Percentiles rank a stretch among this genome's conserved stretches.
phyloP scores from a whole-genome alignment of 2,888 invertebrate species.

The Lithosia quadra region DNA sequence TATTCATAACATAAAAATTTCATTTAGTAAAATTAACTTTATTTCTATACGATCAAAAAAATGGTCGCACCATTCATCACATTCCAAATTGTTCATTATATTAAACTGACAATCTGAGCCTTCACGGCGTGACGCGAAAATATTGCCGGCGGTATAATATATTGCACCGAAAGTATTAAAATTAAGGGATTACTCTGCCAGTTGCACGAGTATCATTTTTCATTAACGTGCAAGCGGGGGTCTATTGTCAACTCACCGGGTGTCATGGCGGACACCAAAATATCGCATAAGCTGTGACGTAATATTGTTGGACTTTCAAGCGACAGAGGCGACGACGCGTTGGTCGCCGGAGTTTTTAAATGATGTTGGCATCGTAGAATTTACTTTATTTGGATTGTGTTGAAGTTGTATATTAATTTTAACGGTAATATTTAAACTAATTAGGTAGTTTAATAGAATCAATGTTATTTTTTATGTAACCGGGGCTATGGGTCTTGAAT shows the following conservation, averaged over 20 bases:
- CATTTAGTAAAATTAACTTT: neutral
- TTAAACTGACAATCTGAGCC: conserved; percentile 37
- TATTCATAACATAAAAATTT: neutral
- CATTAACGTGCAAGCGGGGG: conserved; percentile 38
- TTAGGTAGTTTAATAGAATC: too few species aligned
- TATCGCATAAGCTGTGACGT: conserved; percentile 17
- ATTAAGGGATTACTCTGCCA: conserved; percentile 47
- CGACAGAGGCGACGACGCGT: neutral
- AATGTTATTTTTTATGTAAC: too few species aligned
- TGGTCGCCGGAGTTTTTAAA: neutral
- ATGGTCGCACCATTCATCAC: conserved; percentile 12
- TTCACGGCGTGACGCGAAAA: conserved; percentile 40
- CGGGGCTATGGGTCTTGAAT: too few species aligned
- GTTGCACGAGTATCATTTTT: conserved; percentile 51
- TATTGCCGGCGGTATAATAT: conserved; percentile 50
- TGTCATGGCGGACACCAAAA: conserved; percentile 24
- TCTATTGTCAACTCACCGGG: conserved; percentile 28
- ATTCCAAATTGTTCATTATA: conserved; percentile 27
- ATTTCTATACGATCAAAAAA: conserved; percentile 13
- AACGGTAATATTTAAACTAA: too few species aligned
- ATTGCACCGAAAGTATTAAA: conserved; percentile 56
- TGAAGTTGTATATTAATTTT: too few species aligned
- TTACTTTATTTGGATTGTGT: neutral
- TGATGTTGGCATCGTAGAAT: neutral
- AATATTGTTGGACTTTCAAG: neutral